phyloP scores from a whole-genome alignment of 2,113 vertebrate genomes.

The Tragulus kanchil region DNA sequence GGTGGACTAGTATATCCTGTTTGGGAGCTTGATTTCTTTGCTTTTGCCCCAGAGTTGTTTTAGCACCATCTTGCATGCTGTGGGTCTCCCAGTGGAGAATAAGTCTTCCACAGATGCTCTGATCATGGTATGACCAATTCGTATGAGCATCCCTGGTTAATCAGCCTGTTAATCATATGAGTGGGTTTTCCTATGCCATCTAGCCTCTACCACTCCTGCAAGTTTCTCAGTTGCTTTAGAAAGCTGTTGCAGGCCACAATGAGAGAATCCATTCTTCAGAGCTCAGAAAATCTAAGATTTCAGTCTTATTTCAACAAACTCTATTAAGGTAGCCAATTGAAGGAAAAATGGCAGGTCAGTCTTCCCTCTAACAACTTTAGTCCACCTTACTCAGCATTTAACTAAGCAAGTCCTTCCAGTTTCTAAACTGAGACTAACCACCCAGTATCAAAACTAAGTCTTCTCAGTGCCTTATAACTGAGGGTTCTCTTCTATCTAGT shows the following conservation, averaged over 20 bases:
- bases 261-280: neutral
- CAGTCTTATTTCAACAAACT: neutral
- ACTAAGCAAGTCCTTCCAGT: neutral
- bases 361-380: neutral
- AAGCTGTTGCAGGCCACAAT: neutral
- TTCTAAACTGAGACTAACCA: neutral
- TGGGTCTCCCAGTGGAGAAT: neutral
- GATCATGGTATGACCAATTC: neutral
- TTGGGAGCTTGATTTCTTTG: too few relatives aligned
- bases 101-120: neutral
- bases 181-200: neutral
- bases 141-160: neutral
- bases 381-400: neutral
- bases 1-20: too few relatives aligned
- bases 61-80: neutral
- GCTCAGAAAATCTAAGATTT: neutral
- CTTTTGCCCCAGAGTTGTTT: neutral
- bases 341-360: neutral
- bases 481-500: neutral
- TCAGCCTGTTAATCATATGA: neutral
- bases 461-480: neutral
- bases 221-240: neutral
- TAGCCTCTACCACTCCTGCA: neutral
- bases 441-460: neutral
- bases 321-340: neutral